Base-by-base conservation (phyloP, 2,797 vertebrate genomes). In the Enteromius viviparus region DNA sequence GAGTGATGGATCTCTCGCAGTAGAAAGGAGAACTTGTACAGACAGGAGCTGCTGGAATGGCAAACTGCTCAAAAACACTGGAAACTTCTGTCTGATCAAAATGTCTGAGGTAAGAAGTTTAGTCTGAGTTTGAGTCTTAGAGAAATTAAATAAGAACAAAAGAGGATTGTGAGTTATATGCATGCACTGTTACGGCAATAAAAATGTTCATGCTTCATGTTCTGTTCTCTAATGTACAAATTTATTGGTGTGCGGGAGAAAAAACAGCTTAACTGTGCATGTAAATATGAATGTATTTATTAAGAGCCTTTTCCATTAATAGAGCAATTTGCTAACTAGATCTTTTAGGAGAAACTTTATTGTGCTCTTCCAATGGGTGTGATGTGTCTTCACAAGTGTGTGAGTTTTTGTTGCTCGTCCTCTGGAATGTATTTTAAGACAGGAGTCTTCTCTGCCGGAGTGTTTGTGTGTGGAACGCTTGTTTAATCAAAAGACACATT, bases 101-200 rank as follows among this genome's bases (percentile, higher is more conserved):
- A 98, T 97, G 96, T 95, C 96, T 89, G 96, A 97, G 96, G 96
- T 98, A 96, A 97, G 96, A 91, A 90, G 86, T 80, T 80, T 34
- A 55, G 58, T 37, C 49, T 78, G 64, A 15, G 26, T 53, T 34
- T 0, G 42, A 76, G 37, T 62, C 42, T 85, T 76, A 45, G 8
- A 60, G 15, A 69, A 29, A 34, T 77, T 23, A 47, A 29, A 32
- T 17, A 23, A 26, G 65, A 60, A 62, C 21, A 60, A 12, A 34
- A 26, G 23, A 37, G 42, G 5, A 74, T 64, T 64, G 8, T 40
- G 45, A 37, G 66, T 21, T 45, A 29, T 15, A 19, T 14, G 42
- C 26, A 72, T 29, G 49, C 3, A 34, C 29, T 37, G 58, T 49
- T 49, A 49, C 9, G 6, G 4, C 49, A 12, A 49, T 29, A 51